Percentiles rank a stretch among this genome's conserved stretches.
Conservation (phyloP, 2,888 invertebrate genomes). For the Aphrophora alni region DNA sequence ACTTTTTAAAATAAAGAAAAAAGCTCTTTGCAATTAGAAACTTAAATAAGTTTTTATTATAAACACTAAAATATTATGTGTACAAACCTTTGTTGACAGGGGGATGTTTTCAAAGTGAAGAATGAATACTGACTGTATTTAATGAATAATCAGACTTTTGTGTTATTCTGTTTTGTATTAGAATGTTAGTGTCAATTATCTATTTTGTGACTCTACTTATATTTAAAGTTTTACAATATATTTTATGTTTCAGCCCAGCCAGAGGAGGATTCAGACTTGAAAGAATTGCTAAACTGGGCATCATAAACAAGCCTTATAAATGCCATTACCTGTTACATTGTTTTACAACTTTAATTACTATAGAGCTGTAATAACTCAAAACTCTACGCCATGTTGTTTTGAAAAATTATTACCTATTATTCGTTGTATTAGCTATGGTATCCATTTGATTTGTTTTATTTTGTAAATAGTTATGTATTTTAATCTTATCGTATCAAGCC, state of each 20-base stretch:
- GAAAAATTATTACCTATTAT: background rate
- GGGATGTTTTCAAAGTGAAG: no score
- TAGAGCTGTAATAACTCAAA: background rate
- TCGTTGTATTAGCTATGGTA: background rate
- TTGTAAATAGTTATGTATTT: background rate
- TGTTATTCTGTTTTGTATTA: no score
- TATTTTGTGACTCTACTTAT: no score
- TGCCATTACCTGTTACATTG: background rate
- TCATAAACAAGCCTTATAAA: slow-evolving; percentile 61
- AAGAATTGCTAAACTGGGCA: slow-evolving; percentile 77
- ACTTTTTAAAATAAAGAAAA: no score
- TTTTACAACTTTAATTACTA: background rate
- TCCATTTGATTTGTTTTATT: background rate
- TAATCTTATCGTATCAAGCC: background rate
- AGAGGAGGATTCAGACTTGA: slow-evolving; percentile 75
- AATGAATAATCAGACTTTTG: no score
- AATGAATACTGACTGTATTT: no score
- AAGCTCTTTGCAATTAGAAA: no score
- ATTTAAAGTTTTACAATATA: no score
- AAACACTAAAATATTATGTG: no score
- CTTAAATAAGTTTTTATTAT: no score
- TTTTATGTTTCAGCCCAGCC: slow-evolving; percentile 57
- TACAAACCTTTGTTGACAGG: no score
- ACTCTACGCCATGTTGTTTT: background rate
- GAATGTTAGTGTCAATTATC: no score